These are phyloP conservation scores for Erpobdella octoculata DNA, from an alignment of 2,888 invertebrate species.

Conservation along the genomic window DNA sequence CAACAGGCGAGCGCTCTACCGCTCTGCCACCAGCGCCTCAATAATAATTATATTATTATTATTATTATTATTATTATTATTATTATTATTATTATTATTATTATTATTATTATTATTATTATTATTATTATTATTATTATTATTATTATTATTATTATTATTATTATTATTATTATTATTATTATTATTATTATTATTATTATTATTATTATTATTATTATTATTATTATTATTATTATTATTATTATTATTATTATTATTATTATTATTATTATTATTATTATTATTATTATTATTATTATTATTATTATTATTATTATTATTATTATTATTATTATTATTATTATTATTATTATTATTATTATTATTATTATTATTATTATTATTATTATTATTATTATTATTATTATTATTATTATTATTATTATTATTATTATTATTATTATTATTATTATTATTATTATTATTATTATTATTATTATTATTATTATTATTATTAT, in stretches of 20 bases:
- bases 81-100: conserved; percentile 25
- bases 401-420: conserved; percentile 22
- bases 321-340: neutral
- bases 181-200: conserved; percentile 18
- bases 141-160: conserved; percentile 26
- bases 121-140: conserved; percentile 13
- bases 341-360: conserved; percentile 1
- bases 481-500: conserved; percentile 26
- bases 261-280: neutral
- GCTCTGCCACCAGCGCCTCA: no score
- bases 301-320: neutral
- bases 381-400: conserved; percentile 15
- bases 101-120: conserved; percentile 23
- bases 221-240: conserved; percentile 18
- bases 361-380: conserved; percentile 6
- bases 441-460: conserved; percentile 26
- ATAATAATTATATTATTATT: conserved; percentile 25
- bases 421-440: conserved; percentile 25
- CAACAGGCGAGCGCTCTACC: no score
- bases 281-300: neutral
- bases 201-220: conserved; percentile 21
- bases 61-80: conserved; percentile 21
- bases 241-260: conserved; percentile 15
- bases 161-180: conserved; percentile 18
- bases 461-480: conserved; percentile 7